Evolutionary conservation across 1,140 invertebrate species (phyloP).

Genomic region (Brevipalpus yothersi): DNA sequence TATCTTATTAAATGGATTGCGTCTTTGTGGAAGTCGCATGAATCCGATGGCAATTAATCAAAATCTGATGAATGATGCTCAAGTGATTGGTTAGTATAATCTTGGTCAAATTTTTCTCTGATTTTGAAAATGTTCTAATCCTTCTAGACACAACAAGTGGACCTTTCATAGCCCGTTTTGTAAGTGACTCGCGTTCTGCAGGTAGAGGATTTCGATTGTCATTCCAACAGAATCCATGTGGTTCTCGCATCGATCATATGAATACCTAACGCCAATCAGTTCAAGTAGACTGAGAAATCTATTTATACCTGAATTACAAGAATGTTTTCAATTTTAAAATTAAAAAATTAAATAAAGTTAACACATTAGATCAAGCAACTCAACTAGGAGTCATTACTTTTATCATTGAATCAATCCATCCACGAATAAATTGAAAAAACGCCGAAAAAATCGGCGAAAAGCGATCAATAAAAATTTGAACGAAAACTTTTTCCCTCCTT

Average conservation of each 20-base stretch:
- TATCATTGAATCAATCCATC: too few species aligned
- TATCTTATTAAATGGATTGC: slow-evolving; percentile 1
- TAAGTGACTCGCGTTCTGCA: slow-evolving; percentile 46
- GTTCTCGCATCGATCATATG: slow-evolving; percentile 25
- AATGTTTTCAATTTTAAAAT: too few species aligned
- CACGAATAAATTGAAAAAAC: too few species aligned
- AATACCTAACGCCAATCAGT: slow-evolving; percentile 45
- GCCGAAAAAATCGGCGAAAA: too few species aligned
- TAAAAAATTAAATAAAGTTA: too few species aligned
- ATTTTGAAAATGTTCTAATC: slow-evolving; percentile 33
- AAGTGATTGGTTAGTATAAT: slow-evolving; percentile 38
- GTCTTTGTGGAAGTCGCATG: slow-evolving; percentile 2
- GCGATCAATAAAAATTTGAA: too few species aligned
- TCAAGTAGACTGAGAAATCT: slow-evolving; percentile 41
- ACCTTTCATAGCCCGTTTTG: slow-evolving; percentile 18
- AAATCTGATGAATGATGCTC: slow-evolving; percentile 33
- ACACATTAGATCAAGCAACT: too few species aligned
- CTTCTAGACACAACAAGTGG: neutral
- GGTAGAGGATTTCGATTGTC: slow-evolving; percentile 45
- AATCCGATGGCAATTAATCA: neutral
- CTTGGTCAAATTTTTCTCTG: neutral
- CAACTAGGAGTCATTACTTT: too few species aligned
- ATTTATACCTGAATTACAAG: too few species aligned
- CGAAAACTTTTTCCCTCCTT: too few species aligned
- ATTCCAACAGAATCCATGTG: slow-evolving; percentile 47